Conservation (phyloP, 2,888 invertebrate species). For the Monopis laevigella region DNA sequence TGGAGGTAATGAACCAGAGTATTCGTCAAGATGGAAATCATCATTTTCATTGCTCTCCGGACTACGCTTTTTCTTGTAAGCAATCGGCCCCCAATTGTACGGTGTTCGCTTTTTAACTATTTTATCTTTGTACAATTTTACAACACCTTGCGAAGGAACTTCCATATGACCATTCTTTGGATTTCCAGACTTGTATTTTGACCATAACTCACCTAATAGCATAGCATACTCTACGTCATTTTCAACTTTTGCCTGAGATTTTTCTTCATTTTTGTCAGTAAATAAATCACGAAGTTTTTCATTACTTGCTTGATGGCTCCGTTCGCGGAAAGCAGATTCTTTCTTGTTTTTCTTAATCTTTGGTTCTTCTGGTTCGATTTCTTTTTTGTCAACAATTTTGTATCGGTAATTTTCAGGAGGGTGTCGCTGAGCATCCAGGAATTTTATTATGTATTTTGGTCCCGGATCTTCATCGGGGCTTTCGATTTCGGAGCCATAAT, state of each 20-base stretch:
- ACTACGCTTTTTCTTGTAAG: conserved; percentile 58
- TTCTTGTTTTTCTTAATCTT: conserved; percentile 26
- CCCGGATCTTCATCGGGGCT: conserved; percentile 41
- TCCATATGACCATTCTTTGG: conserved; percentile 37
- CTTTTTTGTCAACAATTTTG: conserved; percentile 61
- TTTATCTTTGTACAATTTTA: conserved; percentile 55
- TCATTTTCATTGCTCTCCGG: conserved; percentile 27
- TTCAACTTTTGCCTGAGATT: conserved; percentile 36
- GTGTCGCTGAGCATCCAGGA: conserved; percentile 46
- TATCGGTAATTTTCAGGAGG: conserved; percentile 66
- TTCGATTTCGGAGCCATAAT: conserved; percentile 44
- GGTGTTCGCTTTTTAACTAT: conserved; percentile 50
- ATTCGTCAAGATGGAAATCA: conserved; percentile 16
- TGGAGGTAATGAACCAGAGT: neutral
- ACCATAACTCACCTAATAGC: conserved; percentile 64
- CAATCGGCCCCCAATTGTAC: conserved; percentile 60
- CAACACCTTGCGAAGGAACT: conserved; percentile 46
- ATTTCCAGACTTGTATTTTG: conserved; percentile 62
- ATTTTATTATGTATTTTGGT: conserved; percentile 45
- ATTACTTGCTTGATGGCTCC: conserved; percentile 48
- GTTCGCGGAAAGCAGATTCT: conserved; percentile 55
- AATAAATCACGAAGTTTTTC: conserved; percentile 50
- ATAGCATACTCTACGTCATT: conserved; percentile 63
- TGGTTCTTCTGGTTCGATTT: conserved; percentile 30
- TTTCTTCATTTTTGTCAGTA: conserved; percentile 35